phyloP scores from a whole-genome alignment of 1,140 invertebrate genomes.

The Dinothrombium tinctorium region DNA sequence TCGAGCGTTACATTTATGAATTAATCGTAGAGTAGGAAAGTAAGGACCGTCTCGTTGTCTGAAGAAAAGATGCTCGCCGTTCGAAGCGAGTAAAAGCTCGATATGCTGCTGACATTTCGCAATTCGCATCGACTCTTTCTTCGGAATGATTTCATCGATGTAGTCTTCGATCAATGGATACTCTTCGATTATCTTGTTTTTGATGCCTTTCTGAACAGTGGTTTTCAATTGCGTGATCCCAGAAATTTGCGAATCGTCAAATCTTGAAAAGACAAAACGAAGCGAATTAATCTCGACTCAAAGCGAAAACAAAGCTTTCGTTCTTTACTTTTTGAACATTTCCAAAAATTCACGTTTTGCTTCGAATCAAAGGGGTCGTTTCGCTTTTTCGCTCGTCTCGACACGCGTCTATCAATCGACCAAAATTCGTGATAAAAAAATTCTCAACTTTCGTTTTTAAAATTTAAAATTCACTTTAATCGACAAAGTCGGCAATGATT shows the following conservation, averaged over 20 bases:
- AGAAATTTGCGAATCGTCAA: constrained; percentile 40
- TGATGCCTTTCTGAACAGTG: constrained; percentile 82
- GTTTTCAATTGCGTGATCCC: constrained; percentile 85
- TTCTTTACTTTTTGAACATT: no score
- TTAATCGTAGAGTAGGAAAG: constrained; percentile 69
- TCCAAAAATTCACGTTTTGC: no score
- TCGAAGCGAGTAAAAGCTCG: constrained; percentile 70
- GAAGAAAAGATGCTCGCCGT: constrained; percentile 81
- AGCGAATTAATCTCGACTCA: no score
- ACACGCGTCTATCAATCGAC: no score
- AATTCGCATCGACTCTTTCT: constrained; percentile 80
- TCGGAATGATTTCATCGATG: constrained; percentile 74
- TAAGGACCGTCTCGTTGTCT: constrained; percentile 75
- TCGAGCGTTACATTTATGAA: constrained; percentile 68
- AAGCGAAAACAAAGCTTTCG: no score
- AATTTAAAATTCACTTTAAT: no score
- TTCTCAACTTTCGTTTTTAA: no score
- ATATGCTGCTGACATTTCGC: constrained; percentile 97
- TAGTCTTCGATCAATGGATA: constrained; percentile 65
- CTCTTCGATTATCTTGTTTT: constrained; percentile 57
- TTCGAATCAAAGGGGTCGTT: no score
- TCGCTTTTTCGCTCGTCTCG: no score
- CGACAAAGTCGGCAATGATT: no score
- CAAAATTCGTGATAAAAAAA: no score
- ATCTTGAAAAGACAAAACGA: constrained; percentile 3